Percentiles rank a stretch among this genome's conserved stretches.
Conservation (phyloP, 2,797 vertebrate species). For the Podarcis lilfordi region DNA sequence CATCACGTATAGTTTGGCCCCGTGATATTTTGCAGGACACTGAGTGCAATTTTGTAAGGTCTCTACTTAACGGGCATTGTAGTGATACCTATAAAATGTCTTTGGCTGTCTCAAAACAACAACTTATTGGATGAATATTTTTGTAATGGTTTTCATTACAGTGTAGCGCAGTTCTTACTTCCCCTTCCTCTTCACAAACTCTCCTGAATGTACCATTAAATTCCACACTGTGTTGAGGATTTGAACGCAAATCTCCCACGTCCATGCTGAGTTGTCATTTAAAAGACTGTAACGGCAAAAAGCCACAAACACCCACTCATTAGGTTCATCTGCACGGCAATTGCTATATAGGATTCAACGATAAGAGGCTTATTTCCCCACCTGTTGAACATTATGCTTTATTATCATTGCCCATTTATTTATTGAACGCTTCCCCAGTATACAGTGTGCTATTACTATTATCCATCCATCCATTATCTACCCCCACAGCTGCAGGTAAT, state of each 20-base stretch:
- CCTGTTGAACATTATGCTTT: background rate
- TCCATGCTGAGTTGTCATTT: background rate
- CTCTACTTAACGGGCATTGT: background rate
- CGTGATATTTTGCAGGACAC: background rate
- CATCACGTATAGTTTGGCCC: background rate
- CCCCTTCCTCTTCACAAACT: background rate
- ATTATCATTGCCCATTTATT: background rate
- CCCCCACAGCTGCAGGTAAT: background rate
- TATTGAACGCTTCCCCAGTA: background rate
- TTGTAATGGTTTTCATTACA: background rate
- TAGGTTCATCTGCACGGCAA: background rate
- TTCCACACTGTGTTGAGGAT: background rate
- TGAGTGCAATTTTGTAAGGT: background rate
- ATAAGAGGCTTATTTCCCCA: background rate
- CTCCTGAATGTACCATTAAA: background rate
- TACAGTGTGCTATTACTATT: background rate
- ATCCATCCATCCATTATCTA: background rate
- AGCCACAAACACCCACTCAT: background rate
- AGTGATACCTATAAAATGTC: background rate
- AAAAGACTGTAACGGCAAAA: background rate
- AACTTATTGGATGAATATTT: too few relatives aligned
- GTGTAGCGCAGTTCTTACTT: background rate
- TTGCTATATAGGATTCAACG: background rate
- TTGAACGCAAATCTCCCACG: background rate
- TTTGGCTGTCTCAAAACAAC: too few relatives aligned